Evolutionary conservation across 2,113 vertebrate species (phyloP), one percentile per base, ranked within the genome.

Genomic region (Phalacrocorax carbo): DNA sequence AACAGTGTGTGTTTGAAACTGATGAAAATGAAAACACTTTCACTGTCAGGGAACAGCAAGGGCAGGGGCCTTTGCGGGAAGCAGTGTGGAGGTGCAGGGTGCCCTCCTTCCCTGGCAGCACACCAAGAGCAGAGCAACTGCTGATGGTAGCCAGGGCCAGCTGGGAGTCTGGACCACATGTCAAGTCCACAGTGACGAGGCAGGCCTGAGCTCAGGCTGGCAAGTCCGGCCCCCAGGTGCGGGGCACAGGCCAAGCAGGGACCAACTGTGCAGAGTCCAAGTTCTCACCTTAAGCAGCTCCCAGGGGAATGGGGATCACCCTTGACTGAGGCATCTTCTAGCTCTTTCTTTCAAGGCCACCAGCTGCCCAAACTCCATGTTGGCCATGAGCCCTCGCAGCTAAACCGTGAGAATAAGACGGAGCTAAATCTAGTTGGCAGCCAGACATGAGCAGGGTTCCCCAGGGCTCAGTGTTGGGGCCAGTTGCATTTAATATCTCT

Each of bases 161-260:
- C 34, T 25, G 42, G 58, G 26, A 71, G 49, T n/a, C 20, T 30
- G 7, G 11, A 15, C 5, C 19, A 25, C 23, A 13, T 8, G 8
- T 49, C 34, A 46, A 9, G 27, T 20, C 40, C 22, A 20, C 15
- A n/a, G 29, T 7, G 40, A n/a, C 0, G 3, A 14, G 20, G 36
- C 32, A 52, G 26, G 14, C 18, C 27, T 23, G 36, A 60, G 26
- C 13, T 51, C 34, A 23, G 23, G 61, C 22, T 0, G 0, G n/a
- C 32, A 29, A 8, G 27, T 38, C 68, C 65, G n/a, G 16, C 9
- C 8, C 19, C 15, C 15, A 20, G 4, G 11, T 30, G 5, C 11
- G 40, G 44, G 27, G 11, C 13, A 36, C 32, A 23, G n/a, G 23
- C 11, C 34, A n/a, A 29, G 32, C 27, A 38, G 25, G 36, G 22